Conservation (phyloP, 2,888 invertebrate genomes). For the Pyrrhia umbra region DNA sequence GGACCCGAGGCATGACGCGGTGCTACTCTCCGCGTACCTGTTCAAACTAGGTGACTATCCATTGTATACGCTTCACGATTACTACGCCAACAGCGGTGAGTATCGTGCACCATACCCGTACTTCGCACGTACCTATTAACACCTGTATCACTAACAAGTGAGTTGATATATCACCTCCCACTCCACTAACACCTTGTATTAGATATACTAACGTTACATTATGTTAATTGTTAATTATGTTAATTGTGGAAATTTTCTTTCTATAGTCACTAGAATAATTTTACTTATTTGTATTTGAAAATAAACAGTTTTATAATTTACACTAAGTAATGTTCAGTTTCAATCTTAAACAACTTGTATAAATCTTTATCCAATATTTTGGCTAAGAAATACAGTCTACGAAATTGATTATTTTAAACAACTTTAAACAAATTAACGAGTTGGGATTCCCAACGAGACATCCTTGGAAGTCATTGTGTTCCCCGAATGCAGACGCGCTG, state of each 20-base stretch:
- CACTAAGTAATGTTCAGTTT: not conserved
- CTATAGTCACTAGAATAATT: not conserved
- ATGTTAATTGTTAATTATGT: constrained; percentile 35
- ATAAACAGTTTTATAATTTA: constrained; percentile 9
- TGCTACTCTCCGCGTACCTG: constrained; percentile 88
- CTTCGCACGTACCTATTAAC: constrained; percentile 70
- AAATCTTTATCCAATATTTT: constrained; percentile 14
- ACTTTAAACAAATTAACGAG: constrained; percentile 46
- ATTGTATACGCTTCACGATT: constrained; percentile 87
- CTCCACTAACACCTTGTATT: constrained; percentile 61
- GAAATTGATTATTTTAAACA: constrained; percentile 39
- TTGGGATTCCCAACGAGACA: constrained; percentile 40
- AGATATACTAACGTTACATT: constrained; percentile 40
- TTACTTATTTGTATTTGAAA: not conserved
- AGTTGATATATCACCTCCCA: constrained; percentile 61
- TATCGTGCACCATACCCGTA: constrained; percentile 79
- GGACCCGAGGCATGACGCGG: constrained; percentile 85
- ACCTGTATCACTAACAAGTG: constrained; percentile 65
- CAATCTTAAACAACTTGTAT: constrained; percentile 21
- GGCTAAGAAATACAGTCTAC: constrained; percentile 20
- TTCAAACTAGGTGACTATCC: constrained; percentile 90
- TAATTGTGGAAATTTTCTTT: constrained; percentile 27
- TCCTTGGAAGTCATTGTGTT: constrained; percentile 41
- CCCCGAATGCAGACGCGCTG: constrained; percentile 37
- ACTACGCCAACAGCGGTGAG: constrained; percentile 84